Percentiles rank a stretch among this genome's conserved stretches.
Conservation (phyloP, 2,797 vertebrate genomes). For the Eptatretus atami region DNA sequence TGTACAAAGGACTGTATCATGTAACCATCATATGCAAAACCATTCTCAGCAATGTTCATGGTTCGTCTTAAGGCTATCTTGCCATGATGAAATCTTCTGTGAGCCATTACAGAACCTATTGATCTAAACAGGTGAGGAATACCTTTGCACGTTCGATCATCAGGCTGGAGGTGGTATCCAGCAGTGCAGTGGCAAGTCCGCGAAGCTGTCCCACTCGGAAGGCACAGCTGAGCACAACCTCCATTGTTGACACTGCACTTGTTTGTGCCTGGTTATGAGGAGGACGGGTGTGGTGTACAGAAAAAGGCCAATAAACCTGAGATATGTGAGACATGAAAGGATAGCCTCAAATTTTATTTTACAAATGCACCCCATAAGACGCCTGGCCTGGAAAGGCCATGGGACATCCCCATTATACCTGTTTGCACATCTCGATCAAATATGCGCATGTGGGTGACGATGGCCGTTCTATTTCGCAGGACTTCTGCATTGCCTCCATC, state of each 20-base stretch:
- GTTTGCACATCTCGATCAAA: conserved; percentile 55
- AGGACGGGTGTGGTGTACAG: not conserved
- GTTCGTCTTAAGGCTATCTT: too few species aligned
- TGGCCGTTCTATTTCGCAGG: conserved; percentile 43
- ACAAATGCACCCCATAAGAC: not conserved
- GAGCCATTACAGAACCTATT: too few species aligned
- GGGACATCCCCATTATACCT: conserved; percentile 15
- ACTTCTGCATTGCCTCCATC: conserved; percentile 29
- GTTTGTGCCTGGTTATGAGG: conserved; percentile 21
- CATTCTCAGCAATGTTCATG: too few species aligned
- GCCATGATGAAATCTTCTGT: too few species aligned
- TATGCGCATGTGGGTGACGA: conserved; percentile 89
- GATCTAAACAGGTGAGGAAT: not conserved
- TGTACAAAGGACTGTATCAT: not conserved
- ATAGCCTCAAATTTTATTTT: too few species aligned
- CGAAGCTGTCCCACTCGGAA: conserved; percentile 40
- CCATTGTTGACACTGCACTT: conserved; percentile 66
- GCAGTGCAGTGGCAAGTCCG: conserved; percentile 81
- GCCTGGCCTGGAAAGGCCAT: too few species aligned
- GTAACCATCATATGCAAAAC: not conserved
- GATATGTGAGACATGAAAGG: not conserved
- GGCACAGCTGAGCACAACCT: conserved; percentile 75
- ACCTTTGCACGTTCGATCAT: conserved; percentile 77
- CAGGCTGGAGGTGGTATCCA: conserved; percentile 59
- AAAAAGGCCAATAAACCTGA: not conserved